Conservation (phyloP, 2,797 vertebrate species). For the Myripristis jacobus region DNA sequence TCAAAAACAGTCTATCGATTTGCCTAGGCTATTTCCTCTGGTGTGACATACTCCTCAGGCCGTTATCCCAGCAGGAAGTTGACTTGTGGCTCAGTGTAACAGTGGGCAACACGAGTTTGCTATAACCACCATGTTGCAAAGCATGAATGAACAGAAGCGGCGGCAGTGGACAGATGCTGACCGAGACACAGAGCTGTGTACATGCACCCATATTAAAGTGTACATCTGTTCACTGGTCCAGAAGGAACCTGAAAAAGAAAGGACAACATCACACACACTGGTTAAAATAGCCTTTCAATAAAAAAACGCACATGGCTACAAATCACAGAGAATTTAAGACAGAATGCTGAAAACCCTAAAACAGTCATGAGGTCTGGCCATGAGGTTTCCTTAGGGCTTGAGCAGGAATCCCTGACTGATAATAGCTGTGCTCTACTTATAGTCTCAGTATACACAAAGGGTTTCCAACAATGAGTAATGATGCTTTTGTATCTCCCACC, state of each 20-base stretch:
- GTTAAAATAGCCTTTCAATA: not conserved
- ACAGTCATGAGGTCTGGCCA: not conserved
- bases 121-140: not conserved
- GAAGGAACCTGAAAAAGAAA: not conserved
- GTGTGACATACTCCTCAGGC: slow-evolving; percentile 60
- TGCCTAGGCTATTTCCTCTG: slow-evolving; percentile 63
- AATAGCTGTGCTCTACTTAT: slow-evolving; percentile 30
- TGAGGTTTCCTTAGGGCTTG: slow-evolving; percentile 14
- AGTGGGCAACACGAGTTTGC: slow-evolving; percentile 5
- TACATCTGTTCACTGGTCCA: slow-evolving; percentile 1
- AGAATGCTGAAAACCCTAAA: slow-evolving; percentile 4
- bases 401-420: slow-evolving; percentile 17
- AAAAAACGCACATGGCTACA: not conserved
- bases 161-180: slow-evolving; percentile 6
- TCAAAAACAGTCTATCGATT: slow-evolving; percentile 71
- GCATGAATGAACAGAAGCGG: slow-evolving; percentile 25
- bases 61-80: slow-evolving; percentile 68
- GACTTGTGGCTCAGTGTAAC: slow-evolving; percentile 47
- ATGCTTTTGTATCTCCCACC: slow-evolving; percentile 37
- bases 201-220: slow-evolving; percentile 1
- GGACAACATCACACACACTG: not conserved
- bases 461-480: slow-evolving; percentile 48
- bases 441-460: slow-evolving; percentile 23
- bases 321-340: not conserved
- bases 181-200: not conserved